Percentiles rank a stretch among this genome's conserved stretches.
These are phyloP conservation scores for Nothobranchius kuhntae DNA, from an alignment of 2,113 vertebrate species.

Conservation along the genomic window DNA sequence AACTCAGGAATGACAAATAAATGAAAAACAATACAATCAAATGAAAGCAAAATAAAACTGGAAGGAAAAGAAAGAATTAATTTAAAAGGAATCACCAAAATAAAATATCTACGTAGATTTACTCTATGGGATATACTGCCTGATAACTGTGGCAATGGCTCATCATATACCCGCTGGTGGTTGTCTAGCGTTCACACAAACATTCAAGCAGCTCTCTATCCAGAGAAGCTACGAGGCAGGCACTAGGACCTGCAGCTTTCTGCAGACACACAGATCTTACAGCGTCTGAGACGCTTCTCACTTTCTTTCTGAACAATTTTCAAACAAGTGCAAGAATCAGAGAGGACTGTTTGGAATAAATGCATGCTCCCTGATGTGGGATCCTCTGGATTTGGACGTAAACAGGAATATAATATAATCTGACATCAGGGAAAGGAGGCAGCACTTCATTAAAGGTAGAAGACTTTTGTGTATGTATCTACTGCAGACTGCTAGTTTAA, in stretches of 20 bases:
- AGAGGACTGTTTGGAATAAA: constrained; percentile 61
- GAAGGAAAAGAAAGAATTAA: no score
- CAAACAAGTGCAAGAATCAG: constrained; percentile 73
- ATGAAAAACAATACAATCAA: no score
- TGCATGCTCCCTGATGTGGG: constrained; percentile 15
- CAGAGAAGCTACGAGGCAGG: constrained; percentile 9
- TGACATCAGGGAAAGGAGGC: constrained; percentile 30
- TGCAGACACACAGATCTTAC: constrained; percentile 17
- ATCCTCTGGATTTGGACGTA: constrained; percentile 51
- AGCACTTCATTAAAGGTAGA: constrained; percentile 57
- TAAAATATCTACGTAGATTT: no score
- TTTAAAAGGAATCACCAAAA: no score
- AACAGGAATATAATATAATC: constrained; percentile 61
- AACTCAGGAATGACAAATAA: no score
- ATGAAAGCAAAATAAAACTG: no score
- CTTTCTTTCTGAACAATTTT: constrained; percentile 76
- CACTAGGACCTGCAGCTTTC: constrained; percentile 77
- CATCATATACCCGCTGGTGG: no score
- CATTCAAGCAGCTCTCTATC: not conserved
- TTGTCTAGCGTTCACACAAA: no score
- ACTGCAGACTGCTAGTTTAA: constrained; percentile 1
- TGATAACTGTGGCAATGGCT: no score
- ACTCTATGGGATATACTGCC: no score
- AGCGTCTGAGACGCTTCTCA: constrained; percentile 58
- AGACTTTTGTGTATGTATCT: constrained; percentile 31